phyloP scores from a whole-genome alignment of 23 tunicate species.

The Aplidium turbinatum region DNA sequence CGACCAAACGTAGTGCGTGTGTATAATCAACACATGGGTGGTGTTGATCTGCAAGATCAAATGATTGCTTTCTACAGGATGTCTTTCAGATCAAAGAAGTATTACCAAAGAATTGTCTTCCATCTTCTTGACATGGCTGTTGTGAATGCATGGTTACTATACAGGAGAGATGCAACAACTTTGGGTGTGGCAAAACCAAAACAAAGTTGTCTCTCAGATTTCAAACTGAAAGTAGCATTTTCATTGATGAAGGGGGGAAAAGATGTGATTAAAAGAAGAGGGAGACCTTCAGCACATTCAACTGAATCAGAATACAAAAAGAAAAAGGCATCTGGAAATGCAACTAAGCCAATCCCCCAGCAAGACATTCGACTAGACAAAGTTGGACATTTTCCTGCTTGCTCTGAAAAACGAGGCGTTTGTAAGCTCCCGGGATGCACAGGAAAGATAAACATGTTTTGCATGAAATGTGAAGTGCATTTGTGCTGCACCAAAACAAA shows the following conservation, averaged over 20 bases:
- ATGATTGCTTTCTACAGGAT: conserved; percentile 14
- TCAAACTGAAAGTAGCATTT: conserved; percentile 1
- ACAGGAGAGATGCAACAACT: conserved; percentile 5
- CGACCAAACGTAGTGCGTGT: background rate
- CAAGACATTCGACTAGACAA: conserved; percentile 7
- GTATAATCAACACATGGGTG: conserved; percentile 14
- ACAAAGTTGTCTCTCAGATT: background rate
- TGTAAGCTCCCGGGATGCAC: conserved; percentile 23
- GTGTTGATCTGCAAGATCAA: conserved; percentile 20
- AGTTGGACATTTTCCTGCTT: conserved; percentile 5
- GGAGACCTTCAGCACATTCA: background rate
- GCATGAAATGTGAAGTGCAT: conserved; percentile 29
- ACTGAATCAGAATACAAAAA: conserved; percentile 3
- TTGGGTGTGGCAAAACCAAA: background rate
- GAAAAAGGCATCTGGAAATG: conserved; percentile 5
- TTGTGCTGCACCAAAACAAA: conserved; percentile 4
- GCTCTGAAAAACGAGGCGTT: background rate
- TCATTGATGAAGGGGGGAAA: conserved; percentile 5
- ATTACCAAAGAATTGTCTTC: conserved; percentile 8
- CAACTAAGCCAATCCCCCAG: conserved; percentile 3
- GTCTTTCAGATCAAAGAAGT: conserved; percentile 11
- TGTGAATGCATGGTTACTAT: conserved; percentile 21
- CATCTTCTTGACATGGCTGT: conserved; percentile 27
- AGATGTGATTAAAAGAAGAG: background rate
- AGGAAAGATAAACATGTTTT: conserved; percentile 10